Base-by-base conservation (phyloP, 2,888 invertebrate genomes). In the Phalera bucephala region DNA sequence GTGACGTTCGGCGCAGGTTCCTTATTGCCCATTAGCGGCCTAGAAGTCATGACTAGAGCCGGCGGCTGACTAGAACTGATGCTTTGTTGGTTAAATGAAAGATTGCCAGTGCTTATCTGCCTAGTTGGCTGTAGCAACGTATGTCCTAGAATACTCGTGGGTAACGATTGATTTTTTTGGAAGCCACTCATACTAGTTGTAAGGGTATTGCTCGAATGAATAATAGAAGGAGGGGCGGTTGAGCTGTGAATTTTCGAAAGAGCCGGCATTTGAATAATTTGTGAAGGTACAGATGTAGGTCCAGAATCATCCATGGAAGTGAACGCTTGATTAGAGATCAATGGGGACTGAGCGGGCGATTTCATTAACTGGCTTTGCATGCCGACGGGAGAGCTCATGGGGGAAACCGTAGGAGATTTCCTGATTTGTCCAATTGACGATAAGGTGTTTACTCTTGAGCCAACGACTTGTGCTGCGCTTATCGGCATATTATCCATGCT, bases 1-100 rank as follows among this genome's bases (percentile, higher is more conserved):
- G 88, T 87, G 0, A 89, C 87, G 37, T 88, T 89, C 0, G 88
- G 85, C 3, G 86, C 58, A 1, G 80, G 73, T 52, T 88, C 88
- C 45, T 88, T 88, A 45, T 69, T 80, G 7, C 72, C 76, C 11
- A 84, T 75, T n/a, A 80, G 44, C 3, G 88, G 77, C 43, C 89
- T 71, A 1, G 90, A 83, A 23, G 88, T 90, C 90, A 90, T 90
- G 2, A 90, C 87, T 36, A 91, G 60, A 2, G 90, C 90, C 5
- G 90, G 90, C 1, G 90, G 90, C 57, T 90, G 90, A 71, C 88
- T 90, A 36, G 87, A 77, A 60, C 85, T 90, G 33, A 90, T 87
- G 48, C 80, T 85, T 54, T 90, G 90, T 35, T 81, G 76, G 40
- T 72, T 83, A 38, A 83, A 85, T 22, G 79, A 69, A 36, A 87